Base-by-base conservation (phyloP, 2,797 vertebrate genomes). In the Poecilia wingei region DNA sequence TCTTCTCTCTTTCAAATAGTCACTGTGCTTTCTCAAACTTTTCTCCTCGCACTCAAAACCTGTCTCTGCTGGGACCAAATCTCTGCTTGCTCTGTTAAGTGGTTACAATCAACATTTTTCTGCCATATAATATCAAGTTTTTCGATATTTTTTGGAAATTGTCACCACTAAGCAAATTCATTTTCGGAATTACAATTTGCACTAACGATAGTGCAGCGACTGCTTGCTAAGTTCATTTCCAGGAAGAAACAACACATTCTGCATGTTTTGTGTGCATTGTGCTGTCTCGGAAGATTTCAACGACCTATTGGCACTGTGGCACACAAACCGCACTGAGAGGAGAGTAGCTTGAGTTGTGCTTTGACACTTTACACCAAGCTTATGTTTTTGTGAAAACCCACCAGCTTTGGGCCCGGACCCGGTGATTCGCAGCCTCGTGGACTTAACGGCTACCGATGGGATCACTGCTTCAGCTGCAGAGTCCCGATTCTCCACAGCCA, bases 351-450 rank as follows among this genome's bases (percentile, higher is more conserved):
- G 8, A 20, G 16, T 66, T 66, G 10, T 22, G 12, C 36, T 68
- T 25, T 41, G 61, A 39, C 33, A 10, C 36, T 25, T 43, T 22
- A 69, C 10, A 43, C 66, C 39, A 41, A 25, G 20, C 9, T 41
- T 20, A 1, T 41, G 36, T n/a, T 13, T 36, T 20, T 39, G 33
- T 36, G 33, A 66, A 39, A 39, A 39, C 61, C 61, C 18, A 39
- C 61, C 16, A 20, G 4, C 28, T 61, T 69, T 71, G 47, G 80
- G 76, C 84, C 20, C 33, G 45, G 47, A 22, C 57, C 75, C 76
- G 73, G 77, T 59, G 80, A 86, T 80, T 72, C 55, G 64, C 25
- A 6, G 66, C 68, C 80, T 75, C 75, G 84, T 82, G 79, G 68
- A 78, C 79, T 77, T 64, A 82, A 85, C 43, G 6, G 12, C 39